These are phyloP conservation scores for Setophaga coronata DNA, from an alignment of 2,113 vertebrate genomes.

Conservation along the genomic window DNA sequence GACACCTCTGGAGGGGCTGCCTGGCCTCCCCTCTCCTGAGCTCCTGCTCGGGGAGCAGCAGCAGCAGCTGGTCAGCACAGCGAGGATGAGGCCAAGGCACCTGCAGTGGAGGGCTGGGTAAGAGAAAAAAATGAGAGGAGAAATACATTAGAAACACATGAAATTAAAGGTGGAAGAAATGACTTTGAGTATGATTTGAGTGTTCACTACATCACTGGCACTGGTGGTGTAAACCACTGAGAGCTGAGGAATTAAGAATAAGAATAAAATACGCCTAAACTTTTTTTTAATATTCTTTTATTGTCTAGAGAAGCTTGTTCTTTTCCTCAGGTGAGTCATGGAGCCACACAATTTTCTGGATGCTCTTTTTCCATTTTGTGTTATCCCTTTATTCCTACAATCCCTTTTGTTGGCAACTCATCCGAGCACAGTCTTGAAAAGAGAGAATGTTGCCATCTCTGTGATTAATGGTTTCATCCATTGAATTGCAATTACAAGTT, in stretches of 20 bases:
- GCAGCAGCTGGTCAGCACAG: background rate
- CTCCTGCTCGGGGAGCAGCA: background rate
- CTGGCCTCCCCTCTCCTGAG: background rate
- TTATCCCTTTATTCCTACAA: background rate
- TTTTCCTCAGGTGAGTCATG: background rate
- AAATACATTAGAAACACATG: background rate
- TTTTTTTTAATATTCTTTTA: background rate
- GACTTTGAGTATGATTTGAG: background rate
- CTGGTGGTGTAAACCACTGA: background rate
- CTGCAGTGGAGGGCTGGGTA: background rate
- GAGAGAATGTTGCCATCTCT: constrained; percentile 45
- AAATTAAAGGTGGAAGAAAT: background rate
- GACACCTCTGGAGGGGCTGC: background rate
- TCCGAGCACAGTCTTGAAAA: background rate
- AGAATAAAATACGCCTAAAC: background rate
- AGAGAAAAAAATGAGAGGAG: background rate
- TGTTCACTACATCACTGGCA: background rate
- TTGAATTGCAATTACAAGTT: constrained; percentile 71
- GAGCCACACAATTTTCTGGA: background rate
- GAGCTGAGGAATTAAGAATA: background rate
- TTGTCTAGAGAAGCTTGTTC: background rate
- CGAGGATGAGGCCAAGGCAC: background rate
- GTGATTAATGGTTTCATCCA: constrained; percentile 70
- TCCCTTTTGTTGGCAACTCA: background rate
- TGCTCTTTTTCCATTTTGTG: background rate